phyloP scores from a whole-genome alignment of 2,888 invertebrate genomes.

The Drosophila falleni region DNA sequence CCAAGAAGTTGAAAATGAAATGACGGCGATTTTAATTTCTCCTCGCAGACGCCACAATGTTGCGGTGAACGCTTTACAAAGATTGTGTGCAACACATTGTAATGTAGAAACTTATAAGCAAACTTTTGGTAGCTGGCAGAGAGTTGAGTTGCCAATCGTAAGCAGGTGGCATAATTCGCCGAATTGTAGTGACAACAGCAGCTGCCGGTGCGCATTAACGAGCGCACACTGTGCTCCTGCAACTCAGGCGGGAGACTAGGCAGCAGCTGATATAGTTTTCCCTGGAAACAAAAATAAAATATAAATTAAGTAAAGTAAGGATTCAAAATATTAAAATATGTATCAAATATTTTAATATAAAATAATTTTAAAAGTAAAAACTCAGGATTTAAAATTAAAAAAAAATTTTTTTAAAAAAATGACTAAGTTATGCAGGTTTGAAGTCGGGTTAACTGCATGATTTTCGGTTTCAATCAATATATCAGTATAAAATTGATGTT shows the following conservation, averaged over 20 bases:
- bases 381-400: too few relatives aligned
- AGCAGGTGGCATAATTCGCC: conserved; percentile 70
- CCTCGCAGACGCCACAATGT: conserved; percentile 78
- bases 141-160: conserved; percentile 67
- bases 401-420: too few relatives aligned
- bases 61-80: conserved; percentile 62
- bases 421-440: too few relatives aligned
- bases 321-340: too few relatives aligned
- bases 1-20: conserved; percentile 78
- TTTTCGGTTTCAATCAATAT: too few relatives aligned
- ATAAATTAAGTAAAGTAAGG: neutral
- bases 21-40: conserved; percentile 78
- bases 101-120: conserved; percentile 82
- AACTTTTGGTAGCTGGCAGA: conserved; percentile 73
- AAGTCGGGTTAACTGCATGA: too few relatives aligned
- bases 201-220: conserved; percentile 78
- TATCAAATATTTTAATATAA: too few relatives aligned
- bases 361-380: too few relatives aligned
- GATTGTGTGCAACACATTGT: conserved; percentile 78
- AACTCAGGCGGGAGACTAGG: conserved; percentile 66
- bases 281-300: conserved; percentile 68
- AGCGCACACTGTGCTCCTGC: conserved; percentile 78
- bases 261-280: conserved; percentile 78
- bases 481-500: too few relatives aligned
- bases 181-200: conserved; percentile 84